phyloP scores from a whole-genome alignment of 1,140 invertebrate species.

The Ceratina australensis region DNA sequence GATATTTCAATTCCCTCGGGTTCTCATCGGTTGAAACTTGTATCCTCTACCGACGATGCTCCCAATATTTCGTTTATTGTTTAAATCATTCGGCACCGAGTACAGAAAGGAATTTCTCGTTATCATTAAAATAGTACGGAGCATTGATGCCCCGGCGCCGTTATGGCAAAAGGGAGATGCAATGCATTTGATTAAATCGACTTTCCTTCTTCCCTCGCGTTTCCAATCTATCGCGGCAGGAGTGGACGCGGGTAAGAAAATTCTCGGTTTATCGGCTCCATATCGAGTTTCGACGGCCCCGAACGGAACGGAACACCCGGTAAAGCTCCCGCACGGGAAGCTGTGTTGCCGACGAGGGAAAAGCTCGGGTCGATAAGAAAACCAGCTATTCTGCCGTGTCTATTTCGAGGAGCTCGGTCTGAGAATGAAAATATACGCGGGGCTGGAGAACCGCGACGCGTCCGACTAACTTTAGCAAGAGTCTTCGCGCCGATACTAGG shows the following conservation, averaged over 20 bases:
- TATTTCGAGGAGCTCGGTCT: constrained; percentile 50
- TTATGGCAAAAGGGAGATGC: too few species aligned
- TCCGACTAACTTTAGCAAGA: constrained; percentile 46
- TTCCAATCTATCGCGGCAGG: neutral
- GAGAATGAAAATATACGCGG: constrained; percentile 54
- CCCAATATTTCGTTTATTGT: neutral
- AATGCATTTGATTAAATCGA: neutral
- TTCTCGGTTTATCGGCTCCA: constrained; percentile 41
- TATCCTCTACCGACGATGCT: neutral
- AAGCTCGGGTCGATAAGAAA: constrained; percentile 61
- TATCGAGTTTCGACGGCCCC: constrained; percentile 20
- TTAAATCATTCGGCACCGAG: too few species aligned
- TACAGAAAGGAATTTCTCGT: too few species aligned
- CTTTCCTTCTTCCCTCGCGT: neutral
- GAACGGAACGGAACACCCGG: constrained; percentile 23
- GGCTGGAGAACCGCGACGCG: constrained; percentile 47
- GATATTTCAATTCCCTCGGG: neutral
- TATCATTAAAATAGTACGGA: too few species aligned
- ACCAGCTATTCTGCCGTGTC: constrained; percentile 50
- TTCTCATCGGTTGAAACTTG: neutral
- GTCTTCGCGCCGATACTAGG: constrained; percentile 30
- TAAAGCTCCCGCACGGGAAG: constrained; percentile 53
- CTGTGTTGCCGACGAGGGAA: constrained; percentile 62
- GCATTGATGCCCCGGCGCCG: too few species aligned
- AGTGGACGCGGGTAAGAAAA: constrained; percentile 50